Evolutionary conservation across 2,888 invertebrate species (phyloP), one percentile per base, ranked within the genome.

Genomic region (Drosophila antonietae): DNA sequence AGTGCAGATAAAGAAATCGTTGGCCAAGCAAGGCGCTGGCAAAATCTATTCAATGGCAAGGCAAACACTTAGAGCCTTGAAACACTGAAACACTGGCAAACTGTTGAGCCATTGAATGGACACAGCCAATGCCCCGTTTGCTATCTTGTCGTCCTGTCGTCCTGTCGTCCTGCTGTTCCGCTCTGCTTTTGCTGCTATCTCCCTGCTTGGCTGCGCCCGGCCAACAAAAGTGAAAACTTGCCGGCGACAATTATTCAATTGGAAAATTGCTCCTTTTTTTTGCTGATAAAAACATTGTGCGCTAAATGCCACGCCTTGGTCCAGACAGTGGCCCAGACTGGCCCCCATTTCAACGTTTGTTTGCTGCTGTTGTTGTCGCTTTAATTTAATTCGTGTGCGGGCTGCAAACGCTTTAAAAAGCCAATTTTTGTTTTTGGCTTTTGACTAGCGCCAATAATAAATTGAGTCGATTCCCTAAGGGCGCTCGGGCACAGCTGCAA

Each of bases 241-340:
- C 84, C 81, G 76, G 88, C 78, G 80, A 80, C 78, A 82, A 78
- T 86, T 89, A 90, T 90, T 90, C 90, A 90, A 88, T 90, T 88
- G 90, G 89, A 90, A 90, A 90, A 90, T 88, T 88, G 88, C 77
- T 69, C 76, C 73, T 75, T 78, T 85, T 76, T 78, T 85, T 76
- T 72, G 18, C 56, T 66, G 73, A 78, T 76, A 76, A 55, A 46
- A 20, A 53, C 35, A 23, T 35, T 39, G 58, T 49, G 52, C 64
- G 62, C 51, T 67, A 70, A 79, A 70, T 70, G 78, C 64, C 75
- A 68, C 78, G 64, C 78, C 78, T 58, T 20, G 18, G 49, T 49
- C 51, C 67, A 62, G 69, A 73, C 73, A 60, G 57, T 31, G 49
- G 18, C 47, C 35, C 53, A 63, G 56, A 57, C 62, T 52, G 39